Base-by-base conservation (phyloP, 2,113 vertebrate genomes). In the Brachyhypopomus gauderio region DNA sequence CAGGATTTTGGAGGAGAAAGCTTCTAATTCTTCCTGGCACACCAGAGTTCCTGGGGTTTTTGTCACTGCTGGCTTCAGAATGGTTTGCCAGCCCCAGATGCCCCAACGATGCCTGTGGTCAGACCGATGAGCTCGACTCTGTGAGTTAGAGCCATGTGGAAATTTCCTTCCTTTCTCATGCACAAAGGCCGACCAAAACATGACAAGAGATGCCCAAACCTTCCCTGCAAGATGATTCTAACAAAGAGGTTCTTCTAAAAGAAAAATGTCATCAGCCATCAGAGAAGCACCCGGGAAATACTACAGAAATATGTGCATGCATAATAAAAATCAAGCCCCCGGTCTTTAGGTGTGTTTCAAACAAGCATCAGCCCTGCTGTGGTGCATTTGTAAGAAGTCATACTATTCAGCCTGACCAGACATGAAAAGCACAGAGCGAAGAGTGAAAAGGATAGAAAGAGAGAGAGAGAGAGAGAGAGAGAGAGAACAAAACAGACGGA, bases 311-410 rank as follows among this genome's bases (percentile, higher is more conserved):
- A n/a, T 58, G 76, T 22, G 34, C 52, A 16, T 58, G 27, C 0
- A 14, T 58, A 78, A 78, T 23, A 34, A 69, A 36, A 70, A 38
- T 8, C 52, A 56, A n/a, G 20, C 60, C 55, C 45, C 74, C 19
- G 1, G n/a, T 3, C 58, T 58, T 76, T 67, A 55, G 60, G 38
- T 63, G 70, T 52, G 8, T 16, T 67, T 14, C 30, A 22, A 2
- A 64, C 8, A 72, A 66, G 34, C 58, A 67, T 30, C 23, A 22
- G 64, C 22, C 14, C 9, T 48, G 36, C 48, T 71, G 72, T 14
- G 52, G 74, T 27, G 1, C 9, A 11, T 67, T 66, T 60, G n/a
- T 0, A 7, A 16, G 36, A 67, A 30, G 67, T 45, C 41, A 22
- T 52, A 1, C 41, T 25, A 55, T 66, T 73, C 23, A 4, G 20